phyloP scores from a whole-genome alignment of 2,888 invertebrate species.

The Lypha dubia region DNA sequence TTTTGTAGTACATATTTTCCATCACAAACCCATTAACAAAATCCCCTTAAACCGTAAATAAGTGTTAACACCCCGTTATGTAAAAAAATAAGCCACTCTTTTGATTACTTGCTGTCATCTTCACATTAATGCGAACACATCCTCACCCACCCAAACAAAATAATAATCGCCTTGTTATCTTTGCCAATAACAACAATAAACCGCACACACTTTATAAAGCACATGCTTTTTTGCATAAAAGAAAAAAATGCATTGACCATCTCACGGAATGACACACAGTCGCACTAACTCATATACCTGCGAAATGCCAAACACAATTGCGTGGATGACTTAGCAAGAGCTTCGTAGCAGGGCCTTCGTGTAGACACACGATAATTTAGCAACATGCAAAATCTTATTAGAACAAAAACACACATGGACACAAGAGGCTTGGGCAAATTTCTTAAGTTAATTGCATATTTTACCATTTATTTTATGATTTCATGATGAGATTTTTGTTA shows the following conservation, averaged over 20 bases:
- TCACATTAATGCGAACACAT: neutral
- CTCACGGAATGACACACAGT: neutral
- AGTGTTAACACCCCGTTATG: neutral
- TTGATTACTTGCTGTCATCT: neutral
- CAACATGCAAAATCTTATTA: slow-evolving; percentile 6
- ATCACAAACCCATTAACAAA: neutral
- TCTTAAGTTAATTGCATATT: neutral
- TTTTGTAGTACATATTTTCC: neutral
- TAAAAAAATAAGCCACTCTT: neutral
- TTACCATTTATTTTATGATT: neutral
- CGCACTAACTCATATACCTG: neutral
- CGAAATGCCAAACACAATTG: neutral
- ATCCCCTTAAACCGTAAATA: neutral
- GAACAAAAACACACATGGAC: neutral
- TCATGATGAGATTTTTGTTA: neutral
- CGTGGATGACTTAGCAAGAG: neutral
- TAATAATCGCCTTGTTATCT: neutral
- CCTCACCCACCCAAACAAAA: neutral
- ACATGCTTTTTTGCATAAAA: neutral
- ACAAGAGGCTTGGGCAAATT: slow-evolving; percentile 1
- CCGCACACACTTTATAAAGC: neutral
- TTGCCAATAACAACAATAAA: slow-evolving; percentile 4
- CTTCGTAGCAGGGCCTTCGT: slow-evolving; percentile 8
- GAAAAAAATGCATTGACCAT: neutral
- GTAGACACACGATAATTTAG: neutral